phyloP scores from a whole-genome alignment of 1,140 invertebrate species.

The Fragariocoptes setiger region DNA sequence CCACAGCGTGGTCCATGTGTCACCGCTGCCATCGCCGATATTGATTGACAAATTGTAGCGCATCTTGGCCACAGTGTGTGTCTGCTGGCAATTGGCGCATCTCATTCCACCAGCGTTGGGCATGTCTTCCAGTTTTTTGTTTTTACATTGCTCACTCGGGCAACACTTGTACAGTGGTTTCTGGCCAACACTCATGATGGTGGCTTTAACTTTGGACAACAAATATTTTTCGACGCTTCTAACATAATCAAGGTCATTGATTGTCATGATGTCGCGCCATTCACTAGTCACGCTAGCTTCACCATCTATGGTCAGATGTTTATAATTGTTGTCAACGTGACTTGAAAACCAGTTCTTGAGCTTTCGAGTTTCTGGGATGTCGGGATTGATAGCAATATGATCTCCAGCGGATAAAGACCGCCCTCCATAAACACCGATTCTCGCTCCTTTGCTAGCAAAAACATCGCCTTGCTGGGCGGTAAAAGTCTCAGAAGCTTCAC shows the following conservation, averaged over 20 bases:
- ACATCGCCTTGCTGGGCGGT: constrained; percentile 38
- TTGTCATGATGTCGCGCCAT: constrained; percentile 5
- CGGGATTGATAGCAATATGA: constrained; percentile 33
- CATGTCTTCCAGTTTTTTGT: constrained; percentile 66
- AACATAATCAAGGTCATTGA: not conserved
- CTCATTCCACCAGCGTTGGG: constrained; percentile 52
- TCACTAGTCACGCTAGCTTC: constrained; percentile 13
- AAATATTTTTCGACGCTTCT: constrained; percentile 18
- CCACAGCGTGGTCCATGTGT: constrained; percentile 62
- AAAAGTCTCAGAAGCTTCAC: constrained; percentile 40
- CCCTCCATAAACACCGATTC: constrained; percentile 38
- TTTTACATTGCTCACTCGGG: constrained; percentile 44
- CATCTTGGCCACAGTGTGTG: constrained; percentile 53
- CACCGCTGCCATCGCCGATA: constrained; percentile 42
- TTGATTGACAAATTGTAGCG: constrained; percentile 37
- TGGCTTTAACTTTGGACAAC: constrained; percentile 36
- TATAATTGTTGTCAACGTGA: constrained; percentile 24
- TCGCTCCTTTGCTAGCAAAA: constrained; percentile 41
- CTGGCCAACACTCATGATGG: constrained; percentile 29
- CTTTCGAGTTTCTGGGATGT: constrained; percentile 48
- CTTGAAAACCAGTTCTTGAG: constrained; percentile 65
- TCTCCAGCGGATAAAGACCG: constrained; percentile 14
- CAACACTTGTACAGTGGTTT: constrained; percentile 72
- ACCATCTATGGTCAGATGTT: constrained; percentile 26
- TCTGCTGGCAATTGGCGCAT: constrained; percentile 71